Evolutionary conservation across 2,797 vertebrate genomes (phyloP).

Genomic region (Pangasius krempfi): DNA sequence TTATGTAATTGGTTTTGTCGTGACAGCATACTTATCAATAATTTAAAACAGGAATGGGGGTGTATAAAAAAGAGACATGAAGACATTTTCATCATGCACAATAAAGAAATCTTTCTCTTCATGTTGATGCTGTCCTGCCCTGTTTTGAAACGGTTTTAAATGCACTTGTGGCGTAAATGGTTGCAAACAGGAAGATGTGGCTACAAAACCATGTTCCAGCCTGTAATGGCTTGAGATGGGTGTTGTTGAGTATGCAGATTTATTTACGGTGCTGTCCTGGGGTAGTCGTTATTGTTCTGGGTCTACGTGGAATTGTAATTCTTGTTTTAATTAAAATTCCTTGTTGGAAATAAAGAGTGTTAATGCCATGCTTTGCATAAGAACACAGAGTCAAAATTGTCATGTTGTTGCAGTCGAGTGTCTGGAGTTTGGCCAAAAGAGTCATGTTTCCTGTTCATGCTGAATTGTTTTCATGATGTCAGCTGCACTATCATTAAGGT

Average conservation of each 20-base stretch:
- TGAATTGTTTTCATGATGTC: not conserved
- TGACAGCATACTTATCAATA: not conserved
- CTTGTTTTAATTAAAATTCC: not conserved
- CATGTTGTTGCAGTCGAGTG: not conserved
- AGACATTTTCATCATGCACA: not conserved
- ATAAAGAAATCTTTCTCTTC: not conserved
- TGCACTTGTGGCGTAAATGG: not conserved
- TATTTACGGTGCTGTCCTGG: not conserved
- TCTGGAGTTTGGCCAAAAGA: not conserved
- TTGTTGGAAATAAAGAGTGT: not conserved
- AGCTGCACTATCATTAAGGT: not conserved
- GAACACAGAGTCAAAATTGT: not conserved
- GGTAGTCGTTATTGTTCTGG: not conserved
- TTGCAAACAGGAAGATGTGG: constrained; percentile 1
- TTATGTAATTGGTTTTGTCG: not conserved
- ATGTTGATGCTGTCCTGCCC: not conserved
- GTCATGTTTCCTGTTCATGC: not conserved
- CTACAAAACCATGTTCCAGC: not conserved
- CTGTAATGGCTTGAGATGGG: constrained; percentile 5
- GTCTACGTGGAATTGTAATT: not conserved
- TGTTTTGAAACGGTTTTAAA: not conserved
- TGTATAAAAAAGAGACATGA: not conserved
- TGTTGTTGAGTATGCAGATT: not conserved
- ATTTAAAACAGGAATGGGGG: not conserved
- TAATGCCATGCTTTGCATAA: not conserved